Evolutionary conservation across 2,113 vertebrate genomes (phyloP), one percentile per base, ranked within the genome.

Genomic region (Pelmatolapia mariae): DNA sequence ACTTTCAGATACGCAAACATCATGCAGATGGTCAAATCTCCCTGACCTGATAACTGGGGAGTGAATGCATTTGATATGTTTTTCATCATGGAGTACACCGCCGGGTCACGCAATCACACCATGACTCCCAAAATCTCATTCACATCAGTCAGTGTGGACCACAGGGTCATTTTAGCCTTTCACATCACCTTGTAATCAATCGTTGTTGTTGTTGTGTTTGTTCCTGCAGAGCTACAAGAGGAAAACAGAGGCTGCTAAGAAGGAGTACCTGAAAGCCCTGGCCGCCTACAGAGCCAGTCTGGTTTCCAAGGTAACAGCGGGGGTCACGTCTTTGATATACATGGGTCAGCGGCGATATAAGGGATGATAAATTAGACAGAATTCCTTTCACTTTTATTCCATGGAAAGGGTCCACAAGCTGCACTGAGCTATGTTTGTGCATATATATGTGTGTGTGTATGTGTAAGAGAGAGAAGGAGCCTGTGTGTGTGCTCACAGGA

Each of bases 211-310:
- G 86, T 94, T 95, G 93, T 96, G 88, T 95, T 95, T 96, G 87
- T 83, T 94, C 91, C 97, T 97, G 54, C 96, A 99, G 99, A 99
- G 96, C 22, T 99, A 99, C 96, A 99, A 99, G 96, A 98, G 98
- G 97, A 99, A 99, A 97, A 99, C 98, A 8, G 98, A 99, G 96
- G 98, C 98, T 1, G 99, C 99, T 2, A 99, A 99, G 97, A 99
- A 99, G 96, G 99, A 99, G 89, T 99, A 99, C 95, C 97, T 99
- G 96, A 99, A 99, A 96, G 99, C 99, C 86, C 97, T 99, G 95
- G 98, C 99, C 5, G 98, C 98, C 6, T 99, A 99, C 97, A 95
- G 98, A 97, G 99, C 98, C 95, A 99, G 98, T 94, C 98, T 99
- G 59, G 98, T 99, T 97, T 99, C 99, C 97, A 99, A 99, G 99